Evolutionary conservation across 2,797 vertebrate genomes (phyloP).

Genomic region (Dallia pectoralis): DNA sequence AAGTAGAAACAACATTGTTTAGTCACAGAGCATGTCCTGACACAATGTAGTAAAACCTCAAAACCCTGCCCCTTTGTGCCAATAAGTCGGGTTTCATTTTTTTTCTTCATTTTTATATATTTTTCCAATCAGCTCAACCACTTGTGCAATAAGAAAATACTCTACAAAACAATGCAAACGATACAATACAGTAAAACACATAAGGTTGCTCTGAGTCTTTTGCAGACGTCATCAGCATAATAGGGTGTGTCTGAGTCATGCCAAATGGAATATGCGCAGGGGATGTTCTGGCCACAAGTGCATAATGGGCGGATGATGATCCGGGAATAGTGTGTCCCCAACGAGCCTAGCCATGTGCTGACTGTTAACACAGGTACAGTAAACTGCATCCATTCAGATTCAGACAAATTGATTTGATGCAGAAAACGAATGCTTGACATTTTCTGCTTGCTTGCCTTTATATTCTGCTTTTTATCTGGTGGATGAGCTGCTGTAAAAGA

Average conservation of each 20-base stretch:
- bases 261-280: constrained; percentile 60
- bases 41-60: too few species aligned
- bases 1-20: too few species aligned
- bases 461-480: background rate
- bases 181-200: too few species aligned
- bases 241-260: constrained; percentile 60
- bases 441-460: background rate
- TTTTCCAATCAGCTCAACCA: background rate
- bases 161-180: too few species aligned
- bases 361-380: constrained; percentile 32
- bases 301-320: constrained; percentile 35
- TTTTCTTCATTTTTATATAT: too few species aligned
- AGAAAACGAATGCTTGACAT: background rate
- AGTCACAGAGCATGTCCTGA: too few species aligned
- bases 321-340: constrained; percentile 43
- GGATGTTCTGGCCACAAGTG: background rate
- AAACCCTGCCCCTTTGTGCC: background rate
- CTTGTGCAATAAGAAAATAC: background rate
- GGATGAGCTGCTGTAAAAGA: background rate
- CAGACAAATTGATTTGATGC: background rate
- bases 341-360: constrained; percentile 32
- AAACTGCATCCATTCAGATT: constrained; percentile 12
- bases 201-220: constrained; percentile 25
- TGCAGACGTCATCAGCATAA: constrained; percentile 68
- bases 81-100: background rate